phyloP scores from a whole-genome alignment of 2,888 invertebrate species.

The Drosophila emarginata region DNA sequence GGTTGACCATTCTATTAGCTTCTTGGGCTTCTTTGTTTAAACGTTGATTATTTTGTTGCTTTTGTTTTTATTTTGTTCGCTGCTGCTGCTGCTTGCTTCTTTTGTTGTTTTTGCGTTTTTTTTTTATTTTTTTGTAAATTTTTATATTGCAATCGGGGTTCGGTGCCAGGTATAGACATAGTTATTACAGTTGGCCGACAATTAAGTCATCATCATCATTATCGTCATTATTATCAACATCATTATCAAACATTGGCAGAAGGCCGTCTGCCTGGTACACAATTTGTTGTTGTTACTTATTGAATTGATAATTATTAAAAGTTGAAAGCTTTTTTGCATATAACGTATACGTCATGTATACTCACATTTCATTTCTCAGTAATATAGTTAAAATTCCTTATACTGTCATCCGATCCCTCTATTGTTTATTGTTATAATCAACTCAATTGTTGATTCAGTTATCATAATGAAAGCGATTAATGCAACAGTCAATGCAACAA shows the following conservation, averaged over 20 bases:
- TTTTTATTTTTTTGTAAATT: constrained; percentile 13
- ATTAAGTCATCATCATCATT: constrained; percentile 42
- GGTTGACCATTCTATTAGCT: constrained; percentile 51
- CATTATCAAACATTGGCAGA: constrained; percentile 16
- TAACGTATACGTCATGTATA: constrained; percentile 62
- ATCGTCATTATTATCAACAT: not conserved
- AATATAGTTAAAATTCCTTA: constrained; percentile 56
- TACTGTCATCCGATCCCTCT: not conserved
- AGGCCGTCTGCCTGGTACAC: constrained; percentile 36
- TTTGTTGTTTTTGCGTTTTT: constrained; percentile 15
- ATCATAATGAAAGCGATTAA: not conserved
- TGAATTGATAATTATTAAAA: constrained; percentile 13
- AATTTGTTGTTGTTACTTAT: constrained; percentile 13
- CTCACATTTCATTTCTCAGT: constrained; percentile 54
- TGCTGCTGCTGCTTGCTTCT: constrained; percentile 1
- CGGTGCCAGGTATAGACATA: constrained; percentile 64
- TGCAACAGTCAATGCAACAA: not conserved
- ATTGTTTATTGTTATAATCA: not conserved
- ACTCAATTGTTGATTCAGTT: not conserved
- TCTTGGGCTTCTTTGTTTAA: constrained; percentile 17
- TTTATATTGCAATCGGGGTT: constrained; percentile 49
- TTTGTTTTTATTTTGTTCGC: constrained; percentile 18
- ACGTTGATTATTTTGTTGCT: constrained; percentile 48
- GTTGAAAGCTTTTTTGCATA: constrained; percentile 11
- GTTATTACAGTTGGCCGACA: constrained; percentile 71